These are phyloP conservation scores for Machimus atricapillus DNA, from an alignment of 2,888 invertebrate genomes.

Conservation along the genomic window DNA sequence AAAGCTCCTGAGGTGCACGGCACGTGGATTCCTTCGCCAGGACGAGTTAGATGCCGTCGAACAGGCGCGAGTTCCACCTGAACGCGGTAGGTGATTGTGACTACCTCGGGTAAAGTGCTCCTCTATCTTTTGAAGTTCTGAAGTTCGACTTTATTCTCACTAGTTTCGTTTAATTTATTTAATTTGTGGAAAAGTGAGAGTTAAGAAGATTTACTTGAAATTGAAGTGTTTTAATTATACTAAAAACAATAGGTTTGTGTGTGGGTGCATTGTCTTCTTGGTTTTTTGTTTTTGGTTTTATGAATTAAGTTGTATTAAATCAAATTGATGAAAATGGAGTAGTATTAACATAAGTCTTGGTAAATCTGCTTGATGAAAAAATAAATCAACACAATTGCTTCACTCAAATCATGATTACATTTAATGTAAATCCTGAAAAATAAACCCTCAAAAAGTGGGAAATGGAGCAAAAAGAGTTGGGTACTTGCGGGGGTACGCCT, in stretches of 20 bases:
- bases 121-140: background rate
- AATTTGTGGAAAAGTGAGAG: background rate
- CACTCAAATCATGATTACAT: background rate
- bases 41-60: background rate
- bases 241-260: background rate
- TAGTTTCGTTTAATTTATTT: background rate
- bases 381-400: background rate
- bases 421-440: background rate
- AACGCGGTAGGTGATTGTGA: background rate
- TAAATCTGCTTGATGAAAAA: background rate
- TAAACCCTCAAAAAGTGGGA: background rate
- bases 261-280: background rate
- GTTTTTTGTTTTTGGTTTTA: background rate
- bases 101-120: background rate
- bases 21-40: background rate
- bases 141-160: background rate
- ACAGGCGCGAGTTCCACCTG: background rate
- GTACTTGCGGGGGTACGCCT: background rate
- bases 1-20: background rate
- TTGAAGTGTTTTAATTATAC: background rate
- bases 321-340: background rate
- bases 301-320: background rate
- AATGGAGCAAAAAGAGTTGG: background rate
- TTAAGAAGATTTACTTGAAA: too few species aligned
- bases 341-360: background rate